These are phyloP conservation scores for Eupithecia pulchellata DNA, from an alignment of 2,888 invertebrate genomes.

Conservation along the genomic window DNA sequence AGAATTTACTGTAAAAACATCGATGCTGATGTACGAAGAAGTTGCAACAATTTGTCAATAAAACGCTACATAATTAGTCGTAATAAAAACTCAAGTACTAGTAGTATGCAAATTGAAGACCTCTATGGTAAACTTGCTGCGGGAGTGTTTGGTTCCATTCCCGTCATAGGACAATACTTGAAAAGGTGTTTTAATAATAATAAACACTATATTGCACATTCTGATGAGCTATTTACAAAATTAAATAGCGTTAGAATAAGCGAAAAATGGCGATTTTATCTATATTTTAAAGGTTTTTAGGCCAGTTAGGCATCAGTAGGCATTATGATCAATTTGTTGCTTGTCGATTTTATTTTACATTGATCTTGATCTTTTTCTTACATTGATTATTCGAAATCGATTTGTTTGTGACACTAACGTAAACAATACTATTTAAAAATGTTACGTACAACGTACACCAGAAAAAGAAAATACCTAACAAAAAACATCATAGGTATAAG, in stretches of 20 bases:
- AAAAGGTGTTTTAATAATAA: background rate
- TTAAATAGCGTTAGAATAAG: too few relatives aligned
- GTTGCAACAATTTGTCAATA: conserved; percentile 38
- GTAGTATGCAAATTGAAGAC: conserved; percentile 18
- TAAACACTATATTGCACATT: too few relatives aligned
- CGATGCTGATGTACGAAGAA: conserved; percentile 24
- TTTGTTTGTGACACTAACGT: too few relatives aligned
- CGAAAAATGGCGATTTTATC: too few relatives aligned
- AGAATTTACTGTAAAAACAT: conserved; percentile 18
- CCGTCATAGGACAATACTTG: background rate
- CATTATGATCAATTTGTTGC: background rate
- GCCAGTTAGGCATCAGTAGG: background rate
- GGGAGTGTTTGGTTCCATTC: background rate
- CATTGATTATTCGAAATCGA: background rate
- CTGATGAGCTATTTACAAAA: too few relatives aligned
- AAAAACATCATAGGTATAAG: too few relatives aligned
- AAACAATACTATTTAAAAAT: too few relatives aligned
- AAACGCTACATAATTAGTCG: conserved; percentile 34
- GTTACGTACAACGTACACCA: too few relatives aligned
- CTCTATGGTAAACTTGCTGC: background rate
- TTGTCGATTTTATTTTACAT: background rate
- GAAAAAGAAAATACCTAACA: too few relatives aligned
- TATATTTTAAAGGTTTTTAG: too few relatives aligned
- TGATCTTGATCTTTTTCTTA: too few relatives aligned
- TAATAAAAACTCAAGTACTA: background rate